Evolutionary conservation across 1,140 invertebrate genomes (phyloP).

Genomic region (Archegozetes longisetosus): DNA sequence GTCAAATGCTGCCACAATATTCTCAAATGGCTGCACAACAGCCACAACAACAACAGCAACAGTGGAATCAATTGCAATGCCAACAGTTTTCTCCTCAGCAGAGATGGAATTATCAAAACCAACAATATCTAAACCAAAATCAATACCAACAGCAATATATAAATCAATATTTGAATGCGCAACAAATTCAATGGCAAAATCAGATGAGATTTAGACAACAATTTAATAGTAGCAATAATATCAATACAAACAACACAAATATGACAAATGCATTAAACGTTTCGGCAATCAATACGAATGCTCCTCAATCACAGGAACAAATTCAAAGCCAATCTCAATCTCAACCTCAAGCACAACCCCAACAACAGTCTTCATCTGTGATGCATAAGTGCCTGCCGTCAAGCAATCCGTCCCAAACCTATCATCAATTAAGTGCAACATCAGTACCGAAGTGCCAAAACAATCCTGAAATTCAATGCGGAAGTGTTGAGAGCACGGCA

Average conservation of each 20-base stretch:
- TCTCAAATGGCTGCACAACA: slow-evolving; percentile 25
- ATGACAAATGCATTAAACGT: not conserved
- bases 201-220: not conserved
- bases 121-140: slow-evolving; percentile 12
- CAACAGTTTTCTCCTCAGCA: slow-evolving; percentile 3
- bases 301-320: not conserved
- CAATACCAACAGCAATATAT: slow-evolving; percentile 2
- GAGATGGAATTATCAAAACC: not conserved
- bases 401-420: slow-evolving; percentile 15
- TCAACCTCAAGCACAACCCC: no score
- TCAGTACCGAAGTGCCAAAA: not conserved
- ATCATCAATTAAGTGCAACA: slow-evolving; percentile 3
- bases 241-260: not conserved
- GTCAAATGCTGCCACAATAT: slow-evolving; percentile 24
- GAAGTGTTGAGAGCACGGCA: not conserved
- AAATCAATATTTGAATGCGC: not conserved
- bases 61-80: slow-evolving; percentile 8
- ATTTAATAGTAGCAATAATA: not conserved
- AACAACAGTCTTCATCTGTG: not conserved
- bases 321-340: not conserved
- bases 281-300: not conserved
- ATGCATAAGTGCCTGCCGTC: not conserved
- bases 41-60: slow-evolving; percentile 23
- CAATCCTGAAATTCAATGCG: not conserved
- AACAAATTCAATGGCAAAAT: slow-evolving; percentile 15